Percentiles rank a stretch among this genome's conserved stretches.
These are phyloP conservation scores for Volucella inflata DNA, from an alignment of 2,888 invertebrate species.

Conservation along the genomic window DNA sequence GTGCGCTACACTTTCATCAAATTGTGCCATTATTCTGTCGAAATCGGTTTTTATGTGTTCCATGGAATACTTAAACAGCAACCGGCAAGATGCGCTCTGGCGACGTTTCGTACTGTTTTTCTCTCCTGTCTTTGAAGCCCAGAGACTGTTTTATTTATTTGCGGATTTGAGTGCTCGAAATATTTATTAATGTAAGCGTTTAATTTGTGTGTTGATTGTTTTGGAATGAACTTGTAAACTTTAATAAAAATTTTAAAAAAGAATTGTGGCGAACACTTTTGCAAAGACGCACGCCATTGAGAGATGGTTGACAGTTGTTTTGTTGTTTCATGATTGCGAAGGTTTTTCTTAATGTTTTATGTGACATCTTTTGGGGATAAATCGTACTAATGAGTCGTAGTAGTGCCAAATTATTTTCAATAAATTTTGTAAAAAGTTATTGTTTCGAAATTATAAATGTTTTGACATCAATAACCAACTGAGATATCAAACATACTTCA, in stretches of 20 bases:
- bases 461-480: too few relatives aligned
- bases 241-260: neutral
- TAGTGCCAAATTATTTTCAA: neutral
- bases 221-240: too few relatives aligned
- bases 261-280: neutral
- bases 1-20: conserved; percentile 81
- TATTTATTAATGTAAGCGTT: neutral
- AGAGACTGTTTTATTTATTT: neutral
- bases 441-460: too few relatives aligned
- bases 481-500: too few relatives aligned
- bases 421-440: too few relatives aligned
- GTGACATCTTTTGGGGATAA: neutral
- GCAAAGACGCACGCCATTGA: conserved; percentile 28
- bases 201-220: neutral
- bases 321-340: neutral
- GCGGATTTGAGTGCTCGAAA: neutral
- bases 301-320: neutral
- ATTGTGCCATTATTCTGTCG: conserved; percentile 82
- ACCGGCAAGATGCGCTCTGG: conserved; percentile 16
- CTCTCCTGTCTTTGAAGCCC: neutral
- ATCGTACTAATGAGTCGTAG: neutral
- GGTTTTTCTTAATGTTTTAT: neutral
- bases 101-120: neutral
- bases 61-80: conserved; percentile 76
- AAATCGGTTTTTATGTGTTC: conserved; percentile 82